These are phyloP conservation scores for Chaetura pelagica DNA, from an alignment of 2,113 vertebrate species.

Conservation along the genomic window DNA sequence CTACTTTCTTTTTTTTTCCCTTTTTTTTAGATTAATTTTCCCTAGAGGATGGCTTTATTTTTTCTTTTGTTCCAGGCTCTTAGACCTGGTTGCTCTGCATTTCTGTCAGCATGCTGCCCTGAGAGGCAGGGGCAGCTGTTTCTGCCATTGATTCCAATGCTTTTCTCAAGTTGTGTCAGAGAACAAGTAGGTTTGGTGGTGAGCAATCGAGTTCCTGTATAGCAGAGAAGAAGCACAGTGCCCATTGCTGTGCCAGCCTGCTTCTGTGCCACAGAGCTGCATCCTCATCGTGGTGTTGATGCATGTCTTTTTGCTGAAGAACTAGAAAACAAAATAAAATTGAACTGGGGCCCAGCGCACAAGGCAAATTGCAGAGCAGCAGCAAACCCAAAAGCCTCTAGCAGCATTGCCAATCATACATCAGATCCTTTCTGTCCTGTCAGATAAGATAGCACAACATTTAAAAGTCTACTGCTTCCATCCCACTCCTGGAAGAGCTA, in stretches of 20 bases:
- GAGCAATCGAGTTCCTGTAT: rapidly evolving
- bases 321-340: background rate
- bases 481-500: background rate
- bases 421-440: background rate
- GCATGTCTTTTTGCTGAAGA: background rate
- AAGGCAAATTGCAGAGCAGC: background rate
- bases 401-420: background rate
- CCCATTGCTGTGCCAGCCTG: background rate
- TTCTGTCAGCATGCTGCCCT: background rate
- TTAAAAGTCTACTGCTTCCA: background rate
- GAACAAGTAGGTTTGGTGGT: background rate
- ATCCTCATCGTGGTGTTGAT: background rate
- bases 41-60: background rate
- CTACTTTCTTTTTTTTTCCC: background rate
- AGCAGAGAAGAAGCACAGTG: background rate
- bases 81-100: background rate
- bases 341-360: background rate
- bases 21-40: background rate
- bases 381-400: background rate
- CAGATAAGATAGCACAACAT: background rate
- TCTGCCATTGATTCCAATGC: background rate
- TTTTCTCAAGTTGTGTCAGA: background rate
- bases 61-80: background rate
- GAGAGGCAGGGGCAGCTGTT: background rate
- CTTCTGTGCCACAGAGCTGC: background rate